phyloP scores from a whole-genome alignment of 1,140 invertebrate species.

The Halyomorpha halys region DNA sequence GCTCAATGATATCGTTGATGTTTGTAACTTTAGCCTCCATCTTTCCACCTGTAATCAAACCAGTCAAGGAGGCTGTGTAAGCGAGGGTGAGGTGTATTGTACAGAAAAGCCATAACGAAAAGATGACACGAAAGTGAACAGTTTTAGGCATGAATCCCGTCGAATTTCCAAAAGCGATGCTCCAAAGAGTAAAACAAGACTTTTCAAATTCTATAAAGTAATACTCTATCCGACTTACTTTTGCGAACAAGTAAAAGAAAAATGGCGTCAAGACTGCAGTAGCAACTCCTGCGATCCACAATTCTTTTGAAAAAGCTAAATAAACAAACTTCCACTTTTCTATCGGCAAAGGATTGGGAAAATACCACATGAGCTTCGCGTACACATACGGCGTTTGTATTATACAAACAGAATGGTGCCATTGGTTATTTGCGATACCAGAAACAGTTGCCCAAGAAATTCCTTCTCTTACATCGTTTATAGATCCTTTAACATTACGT shows the following conservation, averaged over 20 bases:
- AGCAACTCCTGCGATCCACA: not conserved
- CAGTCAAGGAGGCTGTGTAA: conserved; percentile 1
- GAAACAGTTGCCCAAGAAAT: not conserved
- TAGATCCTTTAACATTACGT: not conserved
- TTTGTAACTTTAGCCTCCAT: not conserved
- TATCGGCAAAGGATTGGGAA: not conserved
- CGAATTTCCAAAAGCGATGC: not conserved
- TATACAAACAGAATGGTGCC: not conserved
- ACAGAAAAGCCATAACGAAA: not conserved
- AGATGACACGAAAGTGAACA: not conserved
- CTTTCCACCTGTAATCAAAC: not conserved
- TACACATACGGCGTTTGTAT: not conserved
- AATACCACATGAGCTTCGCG: not conserved
- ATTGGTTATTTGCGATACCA: not conserved
- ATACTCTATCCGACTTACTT: not conserved
- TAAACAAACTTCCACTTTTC: conserved; percentile 3
- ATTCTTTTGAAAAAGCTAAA: not conserved
- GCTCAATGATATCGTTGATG: not conserved
- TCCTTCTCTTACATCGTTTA: not conserved
- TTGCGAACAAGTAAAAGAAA: not conserved
- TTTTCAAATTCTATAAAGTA: not conserved
- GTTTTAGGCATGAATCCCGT: not conserved
- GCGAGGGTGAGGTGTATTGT: not conserved
- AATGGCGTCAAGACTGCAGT: not conserved
- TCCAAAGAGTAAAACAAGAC: not conserved